These are phyloP conservation scores for Hormiphora californensis DNA, from an alignment of 37 sponge, comb jelly and placozoan species.

Conservation along the genomic window DNA sequence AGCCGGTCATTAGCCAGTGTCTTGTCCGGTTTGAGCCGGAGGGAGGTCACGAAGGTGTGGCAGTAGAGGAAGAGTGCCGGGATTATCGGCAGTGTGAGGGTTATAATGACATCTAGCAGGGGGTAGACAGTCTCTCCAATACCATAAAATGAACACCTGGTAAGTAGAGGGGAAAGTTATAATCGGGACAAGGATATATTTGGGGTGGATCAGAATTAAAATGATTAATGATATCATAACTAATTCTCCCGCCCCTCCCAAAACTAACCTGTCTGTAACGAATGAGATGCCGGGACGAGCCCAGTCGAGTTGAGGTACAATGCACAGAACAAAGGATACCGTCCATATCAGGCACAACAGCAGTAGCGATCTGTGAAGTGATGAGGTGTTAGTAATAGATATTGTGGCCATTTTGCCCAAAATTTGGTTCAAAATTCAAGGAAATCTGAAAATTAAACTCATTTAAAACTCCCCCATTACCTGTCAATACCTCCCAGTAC, in stretches of 20 bases:
- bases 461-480: too few species aligned
- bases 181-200: too few species aligned
- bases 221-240: too few species aligned
- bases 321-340: background rate
- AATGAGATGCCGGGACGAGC: background rate
- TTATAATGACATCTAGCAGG: background rate
- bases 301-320: background rate
- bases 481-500: too few species aligned
- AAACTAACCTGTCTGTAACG: background rate
- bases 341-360: background rate
- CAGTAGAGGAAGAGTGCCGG: background rate
- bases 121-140: slow-evolving; percentile 8
- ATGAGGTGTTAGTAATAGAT: background rate
- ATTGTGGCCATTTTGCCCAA: too few species aligned
- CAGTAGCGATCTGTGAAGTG: background rate
- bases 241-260: too few species aligned
- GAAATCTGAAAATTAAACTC: too few species aligned
- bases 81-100: background rate
- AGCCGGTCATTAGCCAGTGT: background rate
- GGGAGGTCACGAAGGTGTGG: background rate
- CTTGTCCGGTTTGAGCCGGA: background rate
- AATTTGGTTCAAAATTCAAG: too few species aligned
- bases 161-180: too few species aligned
- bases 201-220: too few species aligned
- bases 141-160: background rate